phyloP scores from a whole-genome alignment of 2,113 vertebrate genomes.

The Rattus rattus region DNA sequence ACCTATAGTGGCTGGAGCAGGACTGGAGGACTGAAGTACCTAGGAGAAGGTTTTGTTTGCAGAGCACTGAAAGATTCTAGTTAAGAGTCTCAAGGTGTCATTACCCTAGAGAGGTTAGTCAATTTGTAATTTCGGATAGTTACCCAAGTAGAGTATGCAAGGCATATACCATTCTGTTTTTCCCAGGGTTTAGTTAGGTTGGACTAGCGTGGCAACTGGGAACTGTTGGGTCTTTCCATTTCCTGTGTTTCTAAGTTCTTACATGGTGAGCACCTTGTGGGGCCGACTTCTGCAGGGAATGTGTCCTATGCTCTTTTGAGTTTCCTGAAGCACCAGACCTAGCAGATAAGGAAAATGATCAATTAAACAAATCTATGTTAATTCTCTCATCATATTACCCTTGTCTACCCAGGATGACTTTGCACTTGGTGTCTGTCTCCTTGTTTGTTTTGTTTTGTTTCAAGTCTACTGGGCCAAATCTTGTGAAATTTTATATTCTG shows the following conservation, averaged over 20 bases:
- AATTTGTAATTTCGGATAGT: background rate
- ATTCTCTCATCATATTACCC: background rate
- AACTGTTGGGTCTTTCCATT: background rate
- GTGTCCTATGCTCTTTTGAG: background rate
- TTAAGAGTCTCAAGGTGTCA: background rate
- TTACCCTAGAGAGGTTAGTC: background rate
- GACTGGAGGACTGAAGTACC: accelerated
- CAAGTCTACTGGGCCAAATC: background rate
- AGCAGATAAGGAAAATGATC: background rate
- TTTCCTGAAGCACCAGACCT: background rate
- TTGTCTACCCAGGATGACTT: background rate
- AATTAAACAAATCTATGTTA: background rate
- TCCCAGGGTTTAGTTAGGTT: background rate
- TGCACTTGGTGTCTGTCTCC: background rate
- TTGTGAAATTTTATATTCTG: background rate
- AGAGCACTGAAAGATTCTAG: background rate
- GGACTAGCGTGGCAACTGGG: background rate
- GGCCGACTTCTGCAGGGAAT: background rate
- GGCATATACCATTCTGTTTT: background rate
- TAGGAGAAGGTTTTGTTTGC: background rate
- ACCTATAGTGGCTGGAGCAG: accelerated
- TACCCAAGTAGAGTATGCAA: background rate
- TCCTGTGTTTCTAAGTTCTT: background rate
- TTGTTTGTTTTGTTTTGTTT: background rate
- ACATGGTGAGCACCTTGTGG: background rate